Evolutionary conservation across 2,113 vertebrate genomes (phyloP).

Genomic region (Manacus vitellinus): DNA sequence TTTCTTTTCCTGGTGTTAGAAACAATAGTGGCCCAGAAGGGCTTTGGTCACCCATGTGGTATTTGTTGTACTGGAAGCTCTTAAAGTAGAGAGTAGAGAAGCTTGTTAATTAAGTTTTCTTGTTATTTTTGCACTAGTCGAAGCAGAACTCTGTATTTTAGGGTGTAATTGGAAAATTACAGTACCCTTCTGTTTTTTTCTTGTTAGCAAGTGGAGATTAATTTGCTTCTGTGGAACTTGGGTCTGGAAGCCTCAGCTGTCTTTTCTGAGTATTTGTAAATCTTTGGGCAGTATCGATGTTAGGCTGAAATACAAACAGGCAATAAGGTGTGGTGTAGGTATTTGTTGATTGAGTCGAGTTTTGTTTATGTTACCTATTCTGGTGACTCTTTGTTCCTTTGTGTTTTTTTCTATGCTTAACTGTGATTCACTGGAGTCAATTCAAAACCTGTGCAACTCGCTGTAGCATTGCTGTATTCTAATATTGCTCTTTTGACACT

Average conservation of each 20-base stretch:
- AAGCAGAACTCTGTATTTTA: fast-evolving
- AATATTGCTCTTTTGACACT: fast-evolving
- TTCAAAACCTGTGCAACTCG: not conserved
- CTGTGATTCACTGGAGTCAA: not conserved
- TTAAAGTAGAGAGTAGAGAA: fast-evolving
- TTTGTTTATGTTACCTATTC: fast-evolving
- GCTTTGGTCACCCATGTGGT: fast-evolving
- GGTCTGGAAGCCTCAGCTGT: fast-evolving
- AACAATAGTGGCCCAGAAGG: fast-evolving
- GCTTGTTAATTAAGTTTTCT: fast-evolving
- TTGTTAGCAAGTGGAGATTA: fast-evolving
- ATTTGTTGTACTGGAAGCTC: fast-evolving
- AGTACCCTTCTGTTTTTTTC: fast-evolving
- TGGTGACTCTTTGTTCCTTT: not conserved
- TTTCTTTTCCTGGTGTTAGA: fast-evolving
- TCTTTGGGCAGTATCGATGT: fast-evolving
- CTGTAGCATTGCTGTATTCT: fast-evolving
- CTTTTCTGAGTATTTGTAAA: not conserved
- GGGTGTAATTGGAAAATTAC: fast-evolving
- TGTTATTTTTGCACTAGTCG: fast-evolving
- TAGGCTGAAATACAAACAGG: fast-evolving
- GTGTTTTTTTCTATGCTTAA: fast-evolving
- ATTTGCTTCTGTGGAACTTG: fast-evolving
- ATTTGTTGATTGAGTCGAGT: not conserved
- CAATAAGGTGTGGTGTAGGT: not conserved